Evolutionary conservation across 2,113 vertebrate species (phyloP).

Genomic region (Chiloscyllium plagiosum): DNA sequence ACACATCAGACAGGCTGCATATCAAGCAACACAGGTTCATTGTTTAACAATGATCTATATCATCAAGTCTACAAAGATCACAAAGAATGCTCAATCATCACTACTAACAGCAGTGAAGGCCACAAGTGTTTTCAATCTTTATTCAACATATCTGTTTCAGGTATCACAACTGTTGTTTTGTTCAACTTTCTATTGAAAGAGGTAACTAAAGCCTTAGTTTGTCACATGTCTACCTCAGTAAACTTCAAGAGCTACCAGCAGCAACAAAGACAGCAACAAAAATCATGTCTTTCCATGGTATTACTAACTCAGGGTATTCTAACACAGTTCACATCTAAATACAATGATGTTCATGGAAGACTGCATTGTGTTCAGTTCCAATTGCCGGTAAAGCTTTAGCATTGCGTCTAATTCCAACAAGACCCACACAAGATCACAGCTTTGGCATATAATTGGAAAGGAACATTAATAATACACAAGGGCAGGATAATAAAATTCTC

Average conservation of each 20-base stretch:
- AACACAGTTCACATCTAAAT: background rate
- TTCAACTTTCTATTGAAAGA: background rate
- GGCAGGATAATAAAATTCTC: background rate
- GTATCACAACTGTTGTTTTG: background rate
- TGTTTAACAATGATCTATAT: background rate
- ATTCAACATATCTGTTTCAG: background rate
- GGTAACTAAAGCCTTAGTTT: background rate
- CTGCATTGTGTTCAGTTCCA: background rate
- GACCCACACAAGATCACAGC: background rate
- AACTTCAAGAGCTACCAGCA: background rate
- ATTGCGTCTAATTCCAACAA: background rate
- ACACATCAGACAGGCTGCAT: background rate
- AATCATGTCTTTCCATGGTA: background rate
- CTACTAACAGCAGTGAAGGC: background rate
- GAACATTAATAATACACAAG: background rate
- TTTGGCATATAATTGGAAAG: background rate
- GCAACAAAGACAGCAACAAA: background rate
- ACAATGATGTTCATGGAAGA: background rate
- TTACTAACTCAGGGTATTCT: background rate
- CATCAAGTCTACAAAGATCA: background rate
- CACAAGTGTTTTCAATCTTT: background rate
- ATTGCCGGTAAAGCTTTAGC: background rate
- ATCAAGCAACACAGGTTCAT: background rate
- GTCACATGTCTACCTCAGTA: background rate
- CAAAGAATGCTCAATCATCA: background rate